Conservation (phyloP, 2,888 invertebrate species). For the Timandra comae region DNA sequence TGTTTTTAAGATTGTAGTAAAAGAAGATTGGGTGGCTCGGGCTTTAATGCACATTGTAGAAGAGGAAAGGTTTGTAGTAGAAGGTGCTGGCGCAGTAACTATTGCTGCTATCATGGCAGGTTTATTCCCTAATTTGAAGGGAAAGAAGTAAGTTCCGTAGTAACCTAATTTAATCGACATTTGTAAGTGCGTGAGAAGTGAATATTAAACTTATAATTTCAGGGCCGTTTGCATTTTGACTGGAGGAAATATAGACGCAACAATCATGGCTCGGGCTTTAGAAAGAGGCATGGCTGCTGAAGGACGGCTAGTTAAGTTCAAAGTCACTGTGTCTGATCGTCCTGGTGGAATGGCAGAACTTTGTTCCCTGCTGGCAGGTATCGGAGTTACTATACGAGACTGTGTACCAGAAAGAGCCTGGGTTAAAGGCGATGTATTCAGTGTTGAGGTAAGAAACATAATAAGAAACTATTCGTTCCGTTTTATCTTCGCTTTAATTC, state of each 20-base stretch:
- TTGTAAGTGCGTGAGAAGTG: no score
- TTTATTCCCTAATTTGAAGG: slow-evolving; percentile 86
- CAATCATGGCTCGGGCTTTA: slow-evolving; percentile 88
- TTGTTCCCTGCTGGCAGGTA: slow-evolving; percentile 81
- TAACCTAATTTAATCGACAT: no score
- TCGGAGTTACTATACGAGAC: slow-evolving; percentile 92
- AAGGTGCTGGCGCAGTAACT: slow-evolving; percentile 90
- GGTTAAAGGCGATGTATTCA: slow-evolving; percentile 91
- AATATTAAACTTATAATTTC: no score
- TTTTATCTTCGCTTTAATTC: no score
- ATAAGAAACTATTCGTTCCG: no score
- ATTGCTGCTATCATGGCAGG: slow-evolving; percentile 89
- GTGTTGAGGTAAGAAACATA: slow-evolving; percentile 42
- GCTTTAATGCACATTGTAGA: slow-evolving; percentile 87
- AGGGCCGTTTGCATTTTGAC: slow-evolving; percentile 89
- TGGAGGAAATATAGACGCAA: slow-evolving; percentile 95
- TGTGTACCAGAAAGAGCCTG: slow-evolving; percentile 96
- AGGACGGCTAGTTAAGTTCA: slow-evolving; percentile 80
- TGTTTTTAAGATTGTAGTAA: slow-evolving; percentile 80
- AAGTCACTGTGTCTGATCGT: slow-evolving; percentile 84
- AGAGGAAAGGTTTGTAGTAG: slow-evolving; percentile 90
- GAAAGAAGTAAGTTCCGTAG: slow-evolving; percentile 80
- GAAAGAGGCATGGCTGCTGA: slow-evolving; percentile 94
- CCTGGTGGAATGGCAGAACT: slow-evolving; percentile 93
- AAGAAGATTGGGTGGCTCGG: slow-evolving; percentile 89